Evolutionary conservation across 2,888 invertebrate genomes (phyloP), one percentile per base, ranked within the genome.

Genomic region (Colletes collaris): DNA sequence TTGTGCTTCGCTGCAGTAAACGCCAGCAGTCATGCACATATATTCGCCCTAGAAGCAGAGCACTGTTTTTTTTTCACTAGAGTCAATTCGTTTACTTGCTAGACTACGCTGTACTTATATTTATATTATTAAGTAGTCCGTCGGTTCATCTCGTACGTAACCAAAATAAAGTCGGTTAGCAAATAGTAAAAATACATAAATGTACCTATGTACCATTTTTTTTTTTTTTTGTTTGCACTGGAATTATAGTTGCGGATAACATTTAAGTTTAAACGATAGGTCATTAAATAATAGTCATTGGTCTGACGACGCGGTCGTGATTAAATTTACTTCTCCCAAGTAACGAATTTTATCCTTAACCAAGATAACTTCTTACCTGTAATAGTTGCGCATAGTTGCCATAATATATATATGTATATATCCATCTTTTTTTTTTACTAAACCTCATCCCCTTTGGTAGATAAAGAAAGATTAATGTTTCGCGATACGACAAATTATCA

Each of bases 271-370:
- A 89, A 89, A 89, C 86, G 84, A 88, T 86, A 83, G 76, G 76
- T 86, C 83, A 87, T 86, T 90, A 91, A 90, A 91, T 80, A 89
- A 91, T 92, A 92, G 87, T 92, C 91, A 92, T 92, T 92, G 92
- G 92, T 92, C 90, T 91, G 88, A 89, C 88, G 88, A 90, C 88
- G 88, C 88, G 85, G 88, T 90, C 89, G 86, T 86, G 88, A 86
- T 88, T 87, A 82, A 84, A 65, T 77, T 86, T 82, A 86, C 69
- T 52, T 76, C 72, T 73, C 50, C 70, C 78, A 66, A 85, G 70
- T 73, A 82, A 79, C 80, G 53, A 86, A 83, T 79, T 56, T 59
- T 64, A 59, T 77, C 13, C 70, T 75, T 77, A 83, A 83, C 67
- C 53, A 76, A 87, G 70, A 79, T 77, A 64, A 74, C 69, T 79